Conservation (phyloP, 30 jellyfish, hydroid and myxozoan species). For the Calvadosia cruxmelitensis region DNA sequence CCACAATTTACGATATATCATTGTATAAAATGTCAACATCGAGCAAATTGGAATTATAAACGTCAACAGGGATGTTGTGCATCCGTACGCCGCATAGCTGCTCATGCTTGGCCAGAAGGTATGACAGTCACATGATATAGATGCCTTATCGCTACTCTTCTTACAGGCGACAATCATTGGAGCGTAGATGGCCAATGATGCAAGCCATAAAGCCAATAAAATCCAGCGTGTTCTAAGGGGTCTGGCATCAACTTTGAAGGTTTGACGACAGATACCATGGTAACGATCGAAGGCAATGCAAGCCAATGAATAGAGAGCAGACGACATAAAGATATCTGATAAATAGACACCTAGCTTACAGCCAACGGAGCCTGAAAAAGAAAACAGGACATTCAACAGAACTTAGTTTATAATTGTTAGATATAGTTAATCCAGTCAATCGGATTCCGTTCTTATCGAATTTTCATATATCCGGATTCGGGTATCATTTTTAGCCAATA, state of each 20-base stretch:
- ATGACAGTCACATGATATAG: conserved; percentile 46
- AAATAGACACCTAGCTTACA: conserved; percentile 28
- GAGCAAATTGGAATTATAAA: conserved; percentile 29
- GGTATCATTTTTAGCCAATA: too few species aligned
- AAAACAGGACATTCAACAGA: too few species aligned
- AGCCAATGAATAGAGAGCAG: conserved; percentile 28
- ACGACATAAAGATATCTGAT: conserved; percentile 23
- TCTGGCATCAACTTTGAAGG: neutral
- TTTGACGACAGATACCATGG: conserved; percentile 29
- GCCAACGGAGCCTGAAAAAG: conserved; percentile 31
- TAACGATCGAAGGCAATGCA: conserved; percentile 36
- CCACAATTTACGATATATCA: conserved; percentile 37
- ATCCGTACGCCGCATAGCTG: conserved; percentile 14
- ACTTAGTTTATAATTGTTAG: too few species aligned
- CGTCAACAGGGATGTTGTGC: conserved; percentile 7
- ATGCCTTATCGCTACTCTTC: conserved; percentile 7
- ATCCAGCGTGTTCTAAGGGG: conserved; percentile 7
- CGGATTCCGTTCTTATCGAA: too few species aligned
- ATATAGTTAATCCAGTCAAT: too few species aligned
- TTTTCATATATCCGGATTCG: too few species aligned
- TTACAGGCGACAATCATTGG: conserved; percentile 37
- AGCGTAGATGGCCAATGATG: conserved; percentile 16
- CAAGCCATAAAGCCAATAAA: conserved; percentile 27
- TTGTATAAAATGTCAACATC: conserved; percentile 25
- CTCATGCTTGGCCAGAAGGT: conserved; percentile 30